Percentiles rank a stretch among this genome's conserved stretches.
These are phyloP conservation scores for Lepilemur ruficaudatus DNA, from an alignment of 2,797 vertebrate species.

Conservation along the genomic window DNA sequence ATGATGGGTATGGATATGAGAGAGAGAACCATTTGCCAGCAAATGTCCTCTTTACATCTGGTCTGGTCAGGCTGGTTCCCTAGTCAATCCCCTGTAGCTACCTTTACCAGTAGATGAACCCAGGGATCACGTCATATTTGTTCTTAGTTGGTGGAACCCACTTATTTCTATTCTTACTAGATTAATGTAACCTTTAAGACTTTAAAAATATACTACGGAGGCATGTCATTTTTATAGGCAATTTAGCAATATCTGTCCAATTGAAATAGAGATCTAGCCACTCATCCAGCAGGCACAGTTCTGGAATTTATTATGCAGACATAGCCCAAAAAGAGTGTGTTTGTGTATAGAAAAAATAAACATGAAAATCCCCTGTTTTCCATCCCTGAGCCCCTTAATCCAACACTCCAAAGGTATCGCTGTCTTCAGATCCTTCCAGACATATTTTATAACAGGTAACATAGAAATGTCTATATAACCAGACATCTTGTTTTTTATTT, in stretches of 20 bases:
- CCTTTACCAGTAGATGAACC: background rate
- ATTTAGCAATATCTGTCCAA: background rate
- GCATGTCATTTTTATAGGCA: background rate
- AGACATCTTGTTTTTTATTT: background rate
- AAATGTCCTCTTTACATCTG: background rate
- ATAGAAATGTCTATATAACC: background rate
- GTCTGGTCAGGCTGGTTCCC: background rate
- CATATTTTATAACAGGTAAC: background rate
- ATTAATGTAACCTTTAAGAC: background rate
- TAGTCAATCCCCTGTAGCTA: background rate
- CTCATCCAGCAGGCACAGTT: background rate
- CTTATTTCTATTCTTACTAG: background rate
- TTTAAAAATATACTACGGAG: background rate
- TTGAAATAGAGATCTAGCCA: background rate
- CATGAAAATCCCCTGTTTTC: background rate
- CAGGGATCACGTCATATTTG: background rate
- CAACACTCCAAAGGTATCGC: background rate
- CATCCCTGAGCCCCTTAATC: background rate
- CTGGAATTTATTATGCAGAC: background rate
- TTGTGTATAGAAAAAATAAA: background rate
- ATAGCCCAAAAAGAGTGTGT: background rate
- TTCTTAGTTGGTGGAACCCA: background rate
- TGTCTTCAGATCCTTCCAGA: background rate
- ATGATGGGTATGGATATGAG: background rate
- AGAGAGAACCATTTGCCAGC: background rate